These are phyloP conservation scores for Sturmia bella DNA, from an alignment of 2,888 invertebrate species.

Conservation along the genomic window DNA sequence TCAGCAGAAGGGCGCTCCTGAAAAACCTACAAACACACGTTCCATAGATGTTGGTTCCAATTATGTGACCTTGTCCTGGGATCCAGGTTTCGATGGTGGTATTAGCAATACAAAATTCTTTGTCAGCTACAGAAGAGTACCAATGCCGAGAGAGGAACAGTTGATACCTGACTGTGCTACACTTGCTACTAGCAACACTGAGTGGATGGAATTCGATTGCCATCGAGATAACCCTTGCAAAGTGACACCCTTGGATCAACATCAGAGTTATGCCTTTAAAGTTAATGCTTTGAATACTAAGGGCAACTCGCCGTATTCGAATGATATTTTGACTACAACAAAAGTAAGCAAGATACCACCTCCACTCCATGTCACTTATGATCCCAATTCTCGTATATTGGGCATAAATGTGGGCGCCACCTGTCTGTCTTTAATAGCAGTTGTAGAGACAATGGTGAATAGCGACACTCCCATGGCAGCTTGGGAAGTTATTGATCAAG, in stretches of 20 bases:
- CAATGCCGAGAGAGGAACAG: conserved; percentile 84
- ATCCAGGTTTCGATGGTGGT: conserved; percentile 95
- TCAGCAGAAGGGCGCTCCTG: conserved; percentile 94
- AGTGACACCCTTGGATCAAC: conserved; percentile 91
- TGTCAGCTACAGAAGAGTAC: conserved; percentile 89
- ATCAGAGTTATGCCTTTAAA: conserved; percentile 93
- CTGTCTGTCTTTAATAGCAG: conserved; percentile 89
- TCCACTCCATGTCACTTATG: conserved; percentile 91
- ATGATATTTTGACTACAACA: conserved; percentile 90
- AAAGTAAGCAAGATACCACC: conserved; percentile 92
- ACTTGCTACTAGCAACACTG: conserved; percentile 84
- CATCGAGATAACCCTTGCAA: conserved; percentile 93
- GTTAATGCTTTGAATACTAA: conserved; percentile 94
- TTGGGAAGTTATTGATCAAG: conserved; percentile 89
- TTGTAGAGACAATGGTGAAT: conserved; percentile 87
- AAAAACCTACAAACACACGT: conserved; percentile 88
- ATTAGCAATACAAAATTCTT: conserved; percentile 93
- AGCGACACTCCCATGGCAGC: conserved; percentile 83
- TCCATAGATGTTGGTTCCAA: conserved; percentile 90
- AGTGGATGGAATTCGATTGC: conserved; percentile 93
- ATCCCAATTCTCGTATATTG: conserved; percentile 88
- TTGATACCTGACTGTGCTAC: conserved; percentile 85
- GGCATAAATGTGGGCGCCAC: conserved; percentile 91
- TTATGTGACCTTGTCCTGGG: conserved; percentile 91
- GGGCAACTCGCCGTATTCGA: conserved; percentile 93